These are phyloP conservation scores for Micrastur ruficollis DNA, from an alignment of 2,797 vertebrate species.

Conservation along the genomic window DNA sequence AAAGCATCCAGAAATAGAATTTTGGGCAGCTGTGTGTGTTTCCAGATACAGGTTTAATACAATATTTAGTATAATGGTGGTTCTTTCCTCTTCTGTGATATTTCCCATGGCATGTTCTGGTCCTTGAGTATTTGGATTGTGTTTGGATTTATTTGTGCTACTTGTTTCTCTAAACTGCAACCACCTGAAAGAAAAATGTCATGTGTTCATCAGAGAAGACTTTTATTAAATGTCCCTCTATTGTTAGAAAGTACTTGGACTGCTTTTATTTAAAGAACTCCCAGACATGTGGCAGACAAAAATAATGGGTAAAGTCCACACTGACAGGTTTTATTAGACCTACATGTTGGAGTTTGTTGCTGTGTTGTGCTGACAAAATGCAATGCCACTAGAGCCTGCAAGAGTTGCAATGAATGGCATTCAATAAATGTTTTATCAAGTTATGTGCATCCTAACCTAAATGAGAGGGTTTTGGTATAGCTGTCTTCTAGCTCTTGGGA, in stretches of 20 bases:
- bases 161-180: not conserved
- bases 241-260: not conserved
- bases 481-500: not conserved
- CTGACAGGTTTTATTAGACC: not conserved
- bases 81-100: not conserved
- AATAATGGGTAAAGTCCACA: rapidly evolving
- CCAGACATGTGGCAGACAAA: not conserved
- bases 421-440: not conserved
- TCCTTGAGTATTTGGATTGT: not conserved
- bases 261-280: not conserved
- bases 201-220: not conserved
- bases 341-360: not conserved
- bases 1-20: not conserved
- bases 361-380: not conserved
- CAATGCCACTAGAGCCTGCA: not conserved
- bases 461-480: not conserved
- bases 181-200: not conserved
- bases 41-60: not conserved
- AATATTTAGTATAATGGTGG: not conserved
- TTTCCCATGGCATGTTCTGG: not conserved
- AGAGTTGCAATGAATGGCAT: not conserved
- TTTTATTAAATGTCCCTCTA: not conserved
- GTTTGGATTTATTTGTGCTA: not conserved
- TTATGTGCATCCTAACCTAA: not conserved
- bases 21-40: not conserved